Percentiles rank a stretch among this genome's conserved stretches.
These are phyloP conservation scores for Drosophila multiciliata DNA, from an alignment of 2,888 invertebrate species.

Conservation along the genomic window DNA sequence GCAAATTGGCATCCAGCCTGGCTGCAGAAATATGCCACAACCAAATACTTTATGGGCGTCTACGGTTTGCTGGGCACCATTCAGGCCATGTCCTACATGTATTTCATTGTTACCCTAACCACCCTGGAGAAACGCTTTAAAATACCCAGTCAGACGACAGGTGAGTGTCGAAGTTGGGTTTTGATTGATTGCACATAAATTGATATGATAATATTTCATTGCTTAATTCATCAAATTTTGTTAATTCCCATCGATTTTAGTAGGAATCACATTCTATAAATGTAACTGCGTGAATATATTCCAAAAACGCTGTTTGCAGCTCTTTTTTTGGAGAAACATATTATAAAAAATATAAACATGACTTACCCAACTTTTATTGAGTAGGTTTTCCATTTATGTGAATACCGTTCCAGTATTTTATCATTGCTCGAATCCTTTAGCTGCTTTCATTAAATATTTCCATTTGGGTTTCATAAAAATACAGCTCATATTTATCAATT, in stretches of 20 bases:
- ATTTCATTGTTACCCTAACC: slow-evolving; percentile 88
- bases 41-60: slow-evolving; percentile 87
- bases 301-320: background rate
- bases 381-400: background rate
- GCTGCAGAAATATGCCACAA: slow-evolving; percentile 87
- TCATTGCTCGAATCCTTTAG: background rate
- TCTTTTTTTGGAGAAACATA: too few relatives aligned
- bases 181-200: slow-evolving; percentile 43
- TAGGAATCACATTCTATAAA: slow-evolving; percentile 35
- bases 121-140: slow-evolving; percentile 89
- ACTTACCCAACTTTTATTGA: background rate
- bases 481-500: background rate
- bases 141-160: slow-evolving; percentile 89
- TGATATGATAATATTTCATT: slow-evolving; percentile 1
- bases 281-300: slow-evolving; percentile 3
- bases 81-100: slow-evolving; percentile 89
- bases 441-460: too few relatives aligned
- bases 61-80: slow-evolving; percentile 88
- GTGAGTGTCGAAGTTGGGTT: slow-evolving; percentile 81
- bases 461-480: too few relatives aligned
- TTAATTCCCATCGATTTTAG: background rate
- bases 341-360: background rate
- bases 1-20: slow-evolving; percentile 87
- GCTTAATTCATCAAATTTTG: background rate
- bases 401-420: background rate